Evolutionary conservation across 2,888 invertebrate genomes (phyloP).

Genomic region (Pyrochroa serraticornis): DNA sequence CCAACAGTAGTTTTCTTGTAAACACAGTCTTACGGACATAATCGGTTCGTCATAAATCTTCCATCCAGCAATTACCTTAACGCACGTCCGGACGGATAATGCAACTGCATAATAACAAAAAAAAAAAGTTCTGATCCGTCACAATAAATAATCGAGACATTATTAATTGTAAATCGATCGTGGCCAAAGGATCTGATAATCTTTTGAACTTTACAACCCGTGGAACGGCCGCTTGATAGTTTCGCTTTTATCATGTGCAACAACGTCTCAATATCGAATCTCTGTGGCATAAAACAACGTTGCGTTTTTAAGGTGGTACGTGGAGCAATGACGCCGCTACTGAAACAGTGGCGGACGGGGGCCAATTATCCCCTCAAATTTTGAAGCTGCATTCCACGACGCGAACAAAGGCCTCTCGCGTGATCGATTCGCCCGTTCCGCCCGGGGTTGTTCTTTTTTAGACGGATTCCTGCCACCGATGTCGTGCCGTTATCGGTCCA

Average conservation of each 20-base stretch:
- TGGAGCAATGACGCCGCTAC: constrained; percentile 16
- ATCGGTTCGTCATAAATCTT: constrained; percentile 18
- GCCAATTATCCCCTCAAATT: constrained; percentile 30
- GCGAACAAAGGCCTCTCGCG: constrained; percentile 49
- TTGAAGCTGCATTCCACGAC: constrained; percentile 46
- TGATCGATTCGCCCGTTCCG: constrained; percentile 48
- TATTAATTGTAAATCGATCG: constrained; percentile 10
- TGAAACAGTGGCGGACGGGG: constrained; percentile 18
- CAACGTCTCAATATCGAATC: constrained; percentile 12
- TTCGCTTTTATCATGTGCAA: not conserved
- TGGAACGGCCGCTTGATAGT: too few species aligned
- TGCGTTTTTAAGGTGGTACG: not conserved
- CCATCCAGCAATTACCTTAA: constrained; percentile 20
- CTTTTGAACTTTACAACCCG: constrained; percentile 3
- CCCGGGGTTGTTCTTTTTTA: constrained; percentile 52
- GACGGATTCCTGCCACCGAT: constrained; percentile 36
- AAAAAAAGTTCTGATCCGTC: constrained; percentile 19
- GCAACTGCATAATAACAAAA: constrained; percentile 24
- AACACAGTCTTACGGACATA: too few species aligned
- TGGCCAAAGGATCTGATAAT: constrained; percentile 19
- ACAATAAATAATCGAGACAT: constrained; percentile 23
- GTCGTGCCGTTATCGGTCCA: not conserved
- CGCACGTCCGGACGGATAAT: constrained; percentile 21
- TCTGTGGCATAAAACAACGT: not conserved
- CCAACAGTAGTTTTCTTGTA: too few species aligned